Conservation (phyloP, 1,140 invertebrate genomes). For the Bilobella aurantiaca region DNA sequence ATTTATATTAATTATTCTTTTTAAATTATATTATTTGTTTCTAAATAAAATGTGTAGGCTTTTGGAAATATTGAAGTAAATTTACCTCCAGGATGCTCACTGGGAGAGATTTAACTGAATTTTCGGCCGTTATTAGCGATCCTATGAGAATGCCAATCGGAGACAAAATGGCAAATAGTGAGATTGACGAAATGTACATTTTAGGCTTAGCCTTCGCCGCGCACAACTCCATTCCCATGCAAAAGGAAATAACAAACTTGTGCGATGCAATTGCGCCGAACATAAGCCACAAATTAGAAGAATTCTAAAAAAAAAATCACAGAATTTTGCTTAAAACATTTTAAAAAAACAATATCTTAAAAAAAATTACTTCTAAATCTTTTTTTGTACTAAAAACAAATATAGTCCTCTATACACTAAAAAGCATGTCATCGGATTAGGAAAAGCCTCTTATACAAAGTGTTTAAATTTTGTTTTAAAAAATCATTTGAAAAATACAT, state of each 20-base stretch:
- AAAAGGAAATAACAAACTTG: constrained; percentile 80
- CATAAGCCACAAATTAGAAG: constrained; percentile 59
- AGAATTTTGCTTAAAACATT: too few relatives aligned
- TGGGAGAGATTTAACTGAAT: background rate
- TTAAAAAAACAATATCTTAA: too few relatives aligned
- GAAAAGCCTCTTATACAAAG: too few relatives aligned
- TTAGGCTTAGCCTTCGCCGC: constrained; percentile 16
- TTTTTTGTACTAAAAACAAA: too few relatives aligned
- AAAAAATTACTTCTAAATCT: too few relatives aligned
- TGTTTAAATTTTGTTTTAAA: too few relatives aligned
- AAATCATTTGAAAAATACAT: too few relatives aligned
- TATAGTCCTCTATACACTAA: too few relatives aligned
- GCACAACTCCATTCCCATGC: constrained; percentile 67
- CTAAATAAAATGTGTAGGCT: background rate
- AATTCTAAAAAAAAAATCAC: constrained; percentile 15
- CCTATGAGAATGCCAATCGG: constrained; percentile 55
- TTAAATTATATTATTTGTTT: too few relatives aligned
- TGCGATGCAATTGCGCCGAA: constrained; percentile 75
- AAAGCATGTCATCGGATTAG: too few relatives aligned
- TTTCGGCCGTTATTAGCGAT: constrained; percentile 48
- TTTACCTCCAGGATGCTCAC: constrained; percentile 26
- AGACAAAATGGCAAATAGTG: constrained; percentile 66
- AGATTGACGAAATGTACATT: constrained; percentile 48
- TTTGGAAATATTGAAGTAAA: background rate
- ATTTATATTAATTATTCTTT: too few relatives aligned